Conservation (phyloP, 2,888 invertebrate species). For the Euclidia mi region DNA sequence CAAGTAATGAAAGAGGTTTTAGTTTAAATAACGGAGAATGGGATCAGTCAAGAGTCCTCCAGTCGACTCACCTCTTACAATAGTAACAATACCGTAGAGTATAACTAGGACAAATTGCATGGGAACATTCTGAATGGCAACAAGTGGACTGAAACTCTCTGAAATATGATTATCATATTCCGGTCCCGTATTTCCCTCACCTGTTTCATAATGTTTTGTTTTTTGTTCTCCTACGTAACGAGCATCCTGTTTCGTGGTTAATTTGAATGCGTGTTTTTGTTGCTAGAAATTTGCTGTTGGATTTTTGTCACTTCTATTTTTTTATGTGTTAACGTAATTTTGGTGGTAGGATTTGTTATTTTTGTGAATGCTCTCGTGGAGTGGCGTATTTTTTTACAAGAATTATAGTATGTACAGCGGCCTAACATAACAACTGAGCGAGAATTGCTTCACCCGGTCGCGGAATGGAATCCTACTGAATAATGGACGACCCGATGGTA, state of each 20-base stretch:
- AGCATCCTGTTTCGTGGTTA: conserved; percentile 84
- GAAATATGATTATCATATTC: conserved; percentile 79
- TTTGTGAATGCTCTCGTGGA: conserved; percentile 23
- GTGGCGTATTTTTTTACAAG: conserved; percentile 35
- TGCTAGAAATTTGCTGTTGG: conserved; percentile 70
- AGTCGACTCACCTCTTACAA: conserved; percentile 36
- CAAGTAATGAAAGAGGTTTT: conserved; percentile 37
- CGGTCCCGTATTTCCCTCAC: conserved; percentile 71
- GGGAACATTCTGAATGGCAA: conserved; percentile 63
- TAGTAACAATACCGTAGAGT: conserved; percentile 48
- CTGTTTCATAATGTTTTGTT: conserved; percentile 75
- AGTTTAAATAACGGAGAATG: conserved; percentile 42
- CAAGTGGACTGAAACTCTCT: conserved; percentile 70
- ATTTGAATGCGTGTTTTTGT: conserved; percentile 84
- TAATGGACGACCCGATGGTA: conserved; percentile 61
- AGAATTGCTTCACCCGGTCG: conserved; percentile 37
- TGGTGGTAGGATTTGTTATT: conserved; percentile 54
- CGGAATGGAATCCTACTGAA: conserved; percentile 59
- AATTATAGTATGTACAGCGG: conserved; percentile 32
- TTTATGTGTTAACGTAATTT: conserved; percentile 39
- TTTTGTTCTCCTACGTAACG: conserved; percentile 77
- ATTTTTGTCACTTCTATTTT: conserved; percentile 70
- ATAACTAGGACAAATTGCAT: conserved; percentile 57
- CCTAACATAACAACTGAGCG: conserved; percentile 52
- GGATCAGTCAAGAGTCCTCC: conserved; percentile 39